Evolutionary conservation across 2,113 vertebrate species (phyloP).

Genomic region (Paradisaea rubra): DNA sequence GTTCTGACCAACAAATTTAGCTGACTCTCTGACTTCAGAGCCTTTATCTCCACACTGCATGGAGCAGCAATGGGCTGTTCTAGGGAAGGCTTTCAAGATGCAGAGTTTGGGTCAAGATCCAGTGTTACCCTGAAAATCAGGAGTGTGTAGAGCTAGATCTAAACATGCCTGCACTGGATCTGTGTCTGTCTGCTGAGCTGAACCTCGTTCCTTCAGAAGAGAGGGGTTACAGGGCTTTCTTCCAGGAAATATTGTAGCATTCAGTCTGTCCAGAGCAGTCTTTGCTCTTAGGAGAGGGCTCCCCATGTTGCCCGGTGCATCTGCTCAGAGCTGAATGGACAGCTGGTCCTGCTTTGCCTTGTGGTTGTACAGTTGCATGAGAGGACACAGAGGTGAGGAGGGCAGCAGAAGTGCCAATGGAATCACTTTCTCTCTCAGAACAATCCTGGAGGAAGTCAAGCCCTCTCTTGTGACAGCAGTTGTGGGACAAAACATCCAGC

Average conservation of each 20-base stretch:
- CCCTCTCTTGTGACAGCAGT: slow-evolving; percentile 76
- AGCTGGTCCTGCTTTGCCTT: neutral
- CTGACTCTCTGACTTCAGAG: neutral
- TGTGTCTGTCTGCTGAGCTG: neutral
- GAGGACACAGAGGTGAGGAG: neutral
- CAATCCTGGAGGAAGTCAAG: slow-evolving; percentile 75
- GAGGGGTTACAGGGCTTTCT: neutral
- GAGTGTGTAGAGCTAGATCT: neutral
- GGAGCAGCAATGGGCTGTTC: neutral
- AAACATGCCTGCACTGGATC: neutral
- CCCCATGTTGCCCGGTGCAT: neutral
- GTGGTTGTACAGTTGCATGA: neutral
- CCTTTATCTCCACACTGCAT: neutral
- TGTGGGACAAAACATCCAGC: slow-evolving; percentile 77
- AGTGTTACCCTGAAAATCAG: neutral
- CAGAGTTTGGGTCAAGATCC: neutral
- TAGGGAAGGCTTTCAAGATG: neutral
- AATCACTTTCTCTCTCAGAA: slow-evolving; percentile 48
- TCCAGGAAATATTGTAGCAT: neutral
- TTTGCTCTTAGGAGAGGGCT: neutral
- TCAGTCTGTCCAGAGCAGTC: neutral
- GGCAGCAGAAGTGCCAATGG: neutral
- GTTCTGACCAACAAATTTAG: neutral
- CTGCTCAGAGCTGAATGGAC: neutral
- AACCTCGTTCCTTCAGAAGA: neutral